phyloP scores from a whole-genome alignment of 2,113 vertebrate genomes.

The Zosterops borbonicus region DNA sequence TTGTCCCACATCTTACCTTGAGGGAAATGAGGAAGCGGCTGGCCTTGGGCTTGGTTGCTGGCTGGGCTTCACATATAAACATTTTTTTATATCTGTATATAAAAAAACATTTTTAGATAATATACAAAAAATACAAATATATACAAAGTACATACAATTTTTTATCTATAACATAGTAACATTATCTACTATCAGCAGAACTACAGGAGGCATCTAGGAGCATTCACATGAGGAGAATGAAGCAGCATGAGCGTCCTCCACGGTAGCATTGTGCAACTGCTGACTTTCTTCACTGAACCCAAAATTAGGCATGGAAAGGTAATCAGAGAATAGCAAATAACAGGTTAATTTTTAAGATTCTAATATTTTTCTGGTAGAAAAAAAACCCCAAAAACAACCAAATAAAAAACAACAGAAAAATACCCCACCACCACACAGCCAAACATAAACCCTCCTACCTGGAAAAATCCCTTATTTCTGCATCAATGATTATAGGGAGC shows the following conservation, averaged over 20 bases:
- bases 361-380: background rate
- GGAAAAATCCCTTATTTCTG: background rate
- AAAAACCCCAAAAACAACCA: background rate
- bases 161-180: background rate
- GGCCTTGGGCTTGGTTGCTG: background rate
- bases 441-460: background rate
- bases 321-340: background rate
- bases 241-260: background rate
- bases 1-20: background rate
- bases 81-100: background rate
- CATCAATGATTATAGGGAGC: background rate
- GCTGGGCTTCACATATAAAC: background rate
- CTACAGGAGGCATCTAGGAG: background rate
- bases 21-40: background rate
- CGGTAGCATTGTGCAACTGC: rapidly evolving
- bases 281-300: background rate
- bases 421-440: background rate
- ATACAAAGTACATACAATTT: too few relatives aligned
- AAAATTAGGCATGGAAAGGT: background rate
- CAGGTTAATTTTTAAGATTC: background rate
- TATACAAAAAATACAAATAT: background rate
- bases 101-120: background rate
- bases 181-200: background rate
- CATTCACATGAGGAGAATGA: background rate
- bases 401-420: background rate